Base-by-base conservation (phyloP, 2,797 vertebrate species). In the Sebastes itinus region DNA sequence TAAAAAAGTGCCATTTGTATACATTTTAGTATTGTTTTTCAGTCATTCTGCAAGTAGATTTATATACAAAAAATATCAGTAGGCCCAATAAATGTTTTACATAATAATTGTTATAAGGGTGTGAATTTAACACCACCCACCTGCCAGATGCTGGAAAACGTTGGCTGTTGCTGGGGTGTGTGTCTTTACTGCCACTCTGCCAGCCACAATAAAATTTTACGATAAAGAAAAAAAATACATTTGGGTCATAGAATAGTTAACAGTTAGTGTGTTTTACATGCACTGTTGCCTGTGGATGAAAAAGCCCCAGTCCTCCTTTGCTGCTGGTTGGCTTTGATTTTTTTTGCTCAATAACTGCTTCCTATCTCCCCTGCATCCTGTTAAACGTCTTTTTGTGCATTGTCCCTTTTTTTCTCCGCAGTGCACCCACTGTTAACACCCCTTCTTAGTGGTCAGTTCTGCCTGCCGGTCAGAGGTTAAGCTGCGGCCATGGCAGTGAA, bases 401-500 rank as follows among this genome's bases (percentile, higher is more conserved):
- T 46, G 8, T 79, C 6, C 69, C 6, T 76, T 14, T 81, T 52
- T 52, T 58, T 62, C 62, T 62, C 52, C 28, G 23, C 82, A 93
- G 92, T 16, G 42, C 61, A 60, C 72, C 86, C 78, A 63, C 78
- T 33, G 42, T 86, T 72, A 82, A 80, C 88, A 72, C 83, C 87
- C 75, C 49, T 33, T 75, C 88, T 69, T 82, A 70, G 88, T 80
- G 92, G 89, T 91, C 86, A 91, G 87, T 92, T 90, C 88, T 86
- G 90, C 90, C 90, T 82, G 90, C 78, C 32, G 35, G 49, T 89
- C 91, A 81, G 89, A 83, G 66, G 42, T 81, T 35, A 78, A 88
- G n/a, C 85, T 80, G 86, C 89, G 73, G 92, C 83, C 92, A 99
- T 99, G 97, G 97, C 97, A 87, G 95, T 98, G 88, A 98, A 97